Conservation (phyloP, 2,113 vertebrate genomes). For the Glaucidium brasilianum region DNA sequence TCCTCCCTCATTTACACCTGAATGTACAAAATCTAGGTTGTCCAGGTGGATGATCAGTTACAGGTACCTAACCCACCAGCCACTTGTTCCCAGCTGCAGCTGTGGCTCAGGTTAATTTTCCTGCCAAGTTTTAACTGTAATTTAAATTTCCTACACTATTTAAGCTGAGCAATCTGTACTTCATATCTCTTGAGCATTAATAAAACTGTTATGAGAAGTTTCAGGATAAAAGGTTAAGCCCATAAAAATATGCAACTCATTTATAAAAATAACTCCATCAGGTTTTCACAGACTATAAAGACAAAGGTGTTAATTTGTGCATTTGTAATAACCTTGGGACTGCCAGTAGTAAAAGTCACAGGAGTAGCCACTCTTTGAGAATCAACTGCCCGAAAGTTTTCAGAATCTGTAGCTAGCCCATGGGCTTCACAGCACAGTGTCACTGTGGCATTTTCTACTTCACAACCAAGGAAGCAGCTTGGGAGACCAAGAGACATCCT, state of each 20-base stretch:
- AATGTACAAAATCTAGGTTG: not conserved
- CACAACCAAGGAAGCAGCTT: not conserved
- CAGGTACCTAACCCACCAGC: not conserved
- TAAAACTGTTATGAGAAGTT: conserved; percentile 42
- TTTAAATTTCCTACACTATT: conserved; percentile 42
- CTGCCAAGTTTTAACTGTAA: conserved; percentile 19
- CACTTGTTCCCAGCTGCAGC: not conserved
- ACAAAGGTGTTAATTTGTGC: not conserved
- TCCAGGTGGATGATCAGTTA: not conserved
- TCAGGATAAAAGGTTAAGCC: conserved; percentile 48
- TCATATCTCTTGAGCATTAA: conserved; percentile 33
- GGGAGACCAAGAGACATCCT: not conserved
- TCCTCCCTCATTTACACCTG: not conserved
- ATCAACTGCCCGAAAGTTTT: not conserved
- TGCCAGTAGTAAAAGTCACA: not conserved
- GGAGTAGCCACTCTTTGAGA: not conserved
- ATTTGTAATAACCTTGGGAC: not conserved
- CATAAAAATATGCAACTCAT: conserved; percentile 48
- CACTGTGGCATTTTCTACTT: not conserved
- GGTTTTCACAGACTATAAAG: conserved; percentile 14
- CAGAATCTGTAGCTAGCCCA: not conserved
- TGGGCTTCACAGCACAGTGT: not conserved
- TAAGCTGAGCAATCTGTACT: conserved; percentile 29
- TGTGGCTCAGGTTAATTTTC: conserved; percentile 16
- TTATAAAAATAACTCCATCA: conserved; percentile 57